phyloP scores from a whole-genome alignment of 2,113 vertebrate species.

The Pelecanoides urinatrix region DNA sequence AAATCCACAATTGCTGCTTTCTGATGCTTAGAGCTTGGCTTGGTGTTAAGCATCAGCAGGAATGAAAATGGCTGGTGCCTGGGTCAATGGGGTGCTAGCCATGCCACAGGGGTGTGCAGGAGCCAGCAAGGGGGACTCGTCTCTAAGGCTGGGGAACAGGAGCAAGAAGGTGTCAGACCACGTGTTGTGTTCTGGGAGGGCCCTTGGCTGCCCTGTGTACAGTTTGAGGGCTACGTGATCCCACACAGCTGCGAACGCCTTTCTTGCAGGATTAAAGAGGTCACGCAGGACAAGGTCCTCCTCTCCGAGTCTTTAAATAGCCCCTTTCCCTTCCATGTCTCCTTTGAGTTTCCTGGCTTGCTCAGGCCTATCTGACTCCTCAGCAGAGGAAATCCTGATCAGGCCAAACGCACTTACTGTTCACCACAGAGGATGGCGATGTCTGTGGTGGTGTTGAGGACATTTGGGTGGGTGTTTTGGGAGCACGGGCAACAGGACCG shows the following conservation, averaged over 20 bases:
- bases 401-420: neutral
- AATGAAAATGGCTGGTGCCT: neutral
- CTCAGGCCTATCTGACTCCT: neutral
- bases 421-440: neutral
- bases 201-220: constrained; percentile 1
- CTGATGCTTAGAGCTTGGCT: neutral
- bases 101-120: neutral
- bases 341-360: constrained; percentile 2
- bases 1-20: neutral
- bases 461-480: neutral
- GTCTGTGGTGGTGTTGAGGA: neutral
- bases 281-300: constrained; percentile 54
- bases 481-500: neutral
- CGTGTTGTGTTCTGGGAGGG: neutral
- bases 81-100: neutral
- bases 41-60: neutral
- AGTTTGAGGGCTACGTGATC: constrained; percentile 62
- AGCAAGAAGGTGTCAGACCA: neutral
- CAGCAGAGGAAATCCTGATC: neutral
- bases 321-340: neutral
- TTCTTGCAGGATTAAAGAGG: constrained; percentile 63
- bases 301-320: constrained; percentile 58
- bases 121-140: neutral
- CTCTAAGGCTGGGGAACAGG: neutral
- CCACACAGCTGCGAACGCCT: constrained; percentile 60